These are phyloP conservation scores for Lamellibrachia satsuma DNA, from an alignment of 2,888 invertebrate species.

Conservation along the genomic window DNA sequence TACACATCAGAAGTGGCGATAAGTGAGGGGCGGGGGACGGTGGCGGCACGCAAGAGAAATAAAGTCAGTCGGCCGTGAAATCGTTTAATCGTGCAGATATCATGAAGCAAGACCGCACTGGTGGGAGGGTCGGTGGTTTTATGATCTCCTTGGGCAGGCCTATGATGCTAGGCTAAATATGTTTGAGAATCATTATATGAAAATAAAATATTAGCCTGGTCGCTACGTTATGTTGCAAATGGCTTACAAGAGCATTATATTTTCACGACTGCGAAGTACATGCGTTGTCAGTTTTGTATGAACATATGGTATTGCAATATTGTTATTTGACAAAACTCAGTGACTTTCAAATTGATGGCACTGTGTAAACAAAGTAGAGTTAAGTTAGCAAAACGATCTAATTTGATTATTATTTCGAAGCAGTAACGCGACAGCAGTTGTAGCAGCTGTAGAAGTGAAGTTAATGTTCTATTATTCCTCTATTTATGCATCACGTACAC, in stretches of 20 bases:
- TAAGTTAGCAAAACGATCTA: not conserved
- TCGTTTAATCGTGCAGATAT: slow-evolving; percentile 3
- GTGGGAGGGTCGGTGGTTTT: not conserved
- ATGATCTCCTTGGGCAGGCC: not conserved
- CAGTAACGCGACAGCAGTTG: not conserved
- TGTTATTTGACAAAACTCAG: not conserved
- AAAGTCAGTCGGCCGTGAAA: not conserved
- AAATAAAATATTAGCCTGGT: not conserved
- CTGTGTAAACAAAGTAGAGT: not conserved
- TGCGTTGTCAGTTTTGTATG: not conserved
- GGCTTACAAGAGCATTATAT: no score
- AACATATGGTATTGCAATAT: not conserved
- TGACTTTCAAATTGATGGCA: not conserved
- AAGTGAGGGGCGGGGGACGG: not conserved
- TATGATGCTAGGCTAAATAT: not conserved
- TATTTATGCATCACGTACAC: no score
- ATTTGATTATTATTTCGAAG: not conserved
- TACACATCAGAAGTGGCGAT: not conserved
- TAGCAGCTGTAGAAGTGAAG: not conserved
- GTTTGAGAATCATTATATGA: not conserved
- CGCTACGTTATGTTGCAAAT: not conserved
- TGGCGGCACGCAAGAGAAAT: not conserved
- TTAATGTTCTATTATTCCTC: no score
- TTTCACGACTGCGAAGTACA: not conserved
- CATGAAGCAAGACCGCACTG: not conserved